Percentiles rank a stretch among this genome's conserved stretches.
phyloP scores from a whole-genome alignment of 1,140 invertebrate genomes.

The Nephila pilipes region DNA sequence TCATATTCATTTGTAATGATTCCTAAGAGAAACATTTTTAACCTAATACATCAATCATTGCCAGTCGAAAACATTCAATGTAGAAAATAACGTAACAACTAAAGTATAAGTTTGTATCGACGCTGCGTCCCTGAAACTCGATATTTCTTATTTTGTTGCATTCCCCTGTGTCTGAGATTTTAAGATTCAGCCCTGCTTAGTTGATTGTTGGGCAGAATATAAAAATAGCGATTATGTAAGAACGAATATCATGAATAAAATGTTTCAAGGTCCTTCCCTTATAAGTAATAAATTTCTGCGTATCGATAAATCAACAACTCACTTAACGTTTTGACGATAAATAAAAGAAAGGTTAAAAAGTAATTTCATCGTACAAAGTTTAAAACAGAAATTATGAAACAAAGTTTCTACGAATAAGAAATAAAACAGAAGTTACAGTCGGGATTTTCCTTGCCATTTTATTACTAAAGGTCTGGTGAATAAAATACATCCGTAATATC shows the following conservation, averaged over 20 bases:
- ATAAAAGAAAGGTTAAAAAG: too few species aligned
- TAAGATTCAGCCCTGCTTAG: not conserved
- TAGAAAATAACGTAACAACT: not conserved
- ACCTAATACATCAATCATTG: not conserved
- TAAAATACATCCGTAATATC: too few species aligned
- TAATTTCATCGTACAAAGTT: too few species aligned
- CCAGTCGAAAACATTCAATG: not conserved
- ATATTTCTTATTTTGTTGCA: not conserved
- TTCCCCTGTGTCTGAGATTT: not conserved
- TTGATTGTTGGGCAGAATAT: not conserved
- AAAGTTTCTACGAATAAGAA: too few species aligned
- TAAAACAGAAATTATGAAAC: too few species aligned
- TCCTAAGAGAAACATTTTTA: too few species aligned
- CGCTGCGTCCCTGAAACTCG: not conserved
- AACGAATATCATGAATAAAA: not conserved
- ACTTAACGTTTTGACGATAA: too few species aligned
- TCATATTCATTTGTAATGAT: too few species aligned
- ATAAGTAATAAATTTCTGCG: not conserved
- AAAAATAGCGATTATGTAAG: not conserved
- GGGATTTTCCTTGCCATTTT: too few species aligned
- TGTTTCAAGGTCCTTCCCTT: not conserved
- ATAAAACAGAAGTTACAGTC: too few species aligned
- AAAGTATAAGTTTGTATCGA: not conserved
- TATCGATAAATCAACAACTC: too few species aligned
- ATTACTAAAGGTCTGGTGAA: too few species aligned